Conservation (phyloP, 2,113 vertebrate species). For the Scomber japonicus region DNA sequence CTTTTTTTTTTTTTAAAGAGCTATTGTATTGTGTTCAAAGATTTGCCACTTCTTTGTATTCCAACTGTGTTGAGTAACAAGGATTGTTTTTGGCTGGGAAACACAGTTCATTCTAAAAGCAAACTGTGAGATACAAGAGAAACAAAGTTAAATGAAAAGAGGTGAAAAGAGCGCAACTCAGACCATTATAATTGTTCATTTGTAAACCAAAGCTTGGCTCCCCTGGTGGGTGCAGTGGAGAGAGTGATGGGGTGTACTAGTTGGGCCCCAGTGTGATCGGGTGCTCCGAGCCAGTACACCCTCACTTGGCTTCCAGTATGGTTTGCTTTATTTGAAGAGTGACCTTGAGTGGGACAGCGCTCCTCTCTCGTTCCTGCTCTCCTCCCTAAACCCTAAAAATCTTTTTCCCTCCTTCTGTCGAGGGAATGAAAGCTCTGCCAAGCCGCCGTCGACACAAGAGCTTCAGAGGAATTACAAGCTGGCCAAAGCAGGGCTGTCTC, state of each 20-base stretch:
- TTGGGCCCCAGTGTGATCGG: conserved; percentile 66
- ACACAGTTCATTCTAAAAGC: conserved; percentile 44
- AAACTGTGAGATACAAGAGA: conserved; percentile 71
- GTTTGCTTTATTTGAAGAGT: conserved; percentile 71
- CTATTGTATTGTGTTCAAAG: conserved; percentile 1
- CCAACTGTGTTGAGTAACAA: conserved; percentile 32
- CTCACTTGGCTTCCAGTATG: conserved; percentile 64
- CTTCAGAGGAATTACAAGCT: conserved; percentile 65
- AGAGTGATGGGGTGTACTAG: conserved; percentile 63
- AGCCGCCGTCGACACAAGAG: conserved; percentile 66
- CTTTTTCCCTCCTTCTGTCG: conserved; percentile 55
- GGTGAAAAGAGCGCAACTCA: conserved; percentile 64
- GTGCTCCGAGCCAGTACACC: conserved; percentile 64
- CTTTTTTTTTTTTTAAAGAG: background rate
- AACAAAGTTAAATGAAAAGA: conserved; percentile 72
- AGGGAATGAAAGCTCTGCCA: conserved; percentile 61
- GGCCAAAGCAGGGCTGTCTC: conserved; percentile 43
- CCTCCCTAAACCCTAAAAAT: conserved; percentile 42
- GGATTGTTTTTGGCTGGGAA: conserved; percentile 60
- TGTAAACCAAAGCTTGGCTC: conserved; percentile 70
- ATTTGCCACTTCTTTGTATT: conserved; percentile 16
- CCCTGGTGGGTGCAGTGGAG: conserved; percentile 58
- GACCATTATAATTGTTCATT: conserved; percentile 73
- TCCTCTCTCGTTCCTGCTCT: conserved; percentile 55
- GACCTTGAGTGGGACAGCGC: conserved; percentile 74